Percentiles rank a stretch among this genome's conserved stretches.
Conservation (phyloP, 2,113 vertebrate genomes). For the Semnornis frantzii region DNA sequence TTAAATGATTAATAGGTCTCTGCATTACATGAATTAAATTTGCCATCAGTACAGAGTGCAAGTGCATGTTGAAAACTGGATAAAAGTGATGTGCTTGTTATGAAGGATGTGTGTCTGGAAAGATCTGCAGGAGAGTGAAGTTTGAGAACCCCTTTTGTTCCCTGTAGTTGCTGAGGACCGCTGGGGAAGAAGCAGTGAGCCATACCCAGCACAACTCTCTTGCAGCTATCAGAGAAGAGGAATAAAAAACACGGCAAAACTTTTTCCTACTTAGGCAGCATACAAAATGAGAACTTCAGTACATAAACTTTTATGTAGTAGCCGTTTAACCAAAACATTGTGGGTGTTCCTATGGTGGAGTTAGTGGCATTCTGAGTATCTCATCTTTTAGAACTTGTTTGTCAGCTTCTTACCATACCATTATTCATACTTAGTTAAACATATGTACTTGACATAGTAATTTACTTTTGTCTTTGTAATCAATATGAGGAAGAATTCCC, state of each 20-base stretch:
- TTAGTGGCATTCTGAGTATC: background rate
- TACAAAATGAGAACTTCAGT: background rate
- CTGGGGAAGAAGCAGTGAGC: background rate
- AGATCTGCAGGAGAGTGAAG: background rate
- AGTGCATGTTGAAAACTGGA: background rate
- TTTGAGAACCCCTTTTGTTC: background rate
- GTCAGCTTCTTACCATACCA: background rate
- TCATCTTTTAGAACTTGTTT: background rate
- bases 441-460: background rate
- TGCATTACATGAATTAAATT: constrained; percentile 23
- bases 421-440: background rate
- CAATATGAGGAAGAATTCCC: background rate
- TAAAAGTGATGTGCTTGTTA: background rate
- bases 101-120: background rate
- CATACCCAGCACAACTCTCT: background rate
- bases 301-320: background rate
- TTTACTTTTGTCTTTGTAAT: background rate
- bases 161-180: background rate
- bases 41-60: background rate
- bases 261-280: background rate
- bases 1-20: constrained; percentile 46
- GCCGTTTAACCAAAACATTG: background rate
- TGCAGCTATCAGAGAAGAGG: background rate
- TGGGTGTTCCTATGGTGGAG: background rate
- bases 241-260: background rate